These are phyloP conservation scores for Melangyna quadrimaculata DNA, from an alignment of 2,888 invertebrate species.

Conservation along the genomic window DNA sequence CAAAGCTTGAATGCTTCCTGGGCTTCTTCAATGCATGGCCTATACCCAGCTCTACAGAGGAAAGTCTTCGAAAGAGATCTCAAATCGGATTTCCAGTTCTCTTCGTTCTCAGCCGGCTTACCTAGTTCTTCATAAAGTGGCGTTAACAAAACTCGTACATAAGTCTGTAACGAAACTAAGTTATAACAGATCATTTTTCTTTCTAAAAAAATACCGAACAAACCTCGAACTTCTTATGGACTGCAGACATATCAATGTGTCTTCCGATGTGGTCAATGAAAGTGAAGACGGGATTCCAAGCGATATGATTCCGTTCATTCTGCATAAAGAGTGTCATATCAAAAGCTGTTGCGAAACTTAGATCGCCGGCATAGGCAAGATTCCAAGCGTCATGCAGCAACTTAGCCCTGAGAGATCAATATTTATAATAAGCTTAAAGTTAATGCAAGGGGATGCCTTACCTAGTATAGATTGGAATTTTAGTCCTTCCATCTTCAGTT, in stretches of 20 bases:
- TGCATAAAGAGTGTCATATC: conserved; percentile 90
- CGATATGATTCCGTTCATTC: conserved; percentile 87
- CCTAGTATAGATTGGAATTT: conserved; percentile 86
- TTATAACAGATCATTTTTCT: neutral
- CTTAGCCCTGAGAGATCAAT: conserved; percentile 83
- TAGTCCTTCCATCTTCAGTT: conserved; percentile 82
- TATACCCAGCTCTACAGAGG: conserved; percentile 88
- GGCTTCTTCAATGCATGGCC: conserved; percentile 89
- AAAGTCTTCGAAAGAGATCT: conserved; percentile 87
- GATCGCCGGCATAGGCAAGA: conserved; percentile 88
- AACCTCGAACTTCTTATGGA: conserved; percentile 88
- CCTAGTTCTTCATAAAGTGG: conserved; percentile 88
- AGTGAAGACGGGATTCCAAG: conserved; percentile 92
- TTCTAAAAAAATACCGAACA: conserved; percentile 58
- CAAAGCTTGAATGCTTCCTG: conserved; percentile 87
- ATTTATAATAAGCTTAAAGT: neutral
- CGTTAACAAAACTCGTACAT: conserved; percentile 86
- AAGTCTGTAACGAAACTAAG: conserved; percentile 82
- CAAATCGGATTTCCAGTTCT: conserved; percentile 86
- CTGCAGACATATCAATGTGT: conserved; percentile 86
- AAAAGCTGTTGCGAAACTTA: conserved; percentile 88
- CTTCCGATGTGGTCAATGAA: conserved; percentile 91
- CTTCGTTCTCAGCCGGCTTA: conserved; percentile 83
- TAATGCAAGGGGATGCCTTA: conserved; percentile 41
- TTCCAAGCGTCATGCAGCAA: conserved; percentile 90